A percentile compares a stretch with the other conserved stretches of the same genome.
Evolutionary conservation across 2,888 invertebrate genomes (phyloP).

Genomic region (Subacronicta megacephala): DNA sequence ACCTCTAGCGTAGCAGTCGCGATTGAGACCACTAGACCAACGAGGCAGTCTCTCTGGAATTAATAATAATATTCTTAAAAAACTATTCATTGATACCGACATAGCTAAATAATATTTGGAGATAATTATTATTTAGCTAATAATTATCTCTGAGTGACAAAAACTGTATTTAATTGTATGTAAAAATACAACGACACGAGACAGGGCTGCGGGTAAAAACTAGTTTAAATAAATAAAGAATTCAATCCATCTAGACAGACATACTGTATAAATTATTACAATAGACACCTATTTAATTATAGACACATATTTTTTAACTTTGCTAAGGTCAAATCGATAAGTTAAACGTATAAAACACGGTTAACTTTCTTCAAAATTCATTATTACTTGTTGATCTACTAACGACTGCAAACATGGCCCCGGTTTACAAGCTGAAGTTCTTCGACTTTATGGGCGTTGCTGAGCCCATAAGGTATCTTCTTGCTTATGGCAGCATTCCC

Average conservation of each 20-base stretch:
- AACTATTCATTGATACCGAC: too few relatives aligned
- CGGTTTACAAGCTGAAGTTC: constrained; percentile 63
- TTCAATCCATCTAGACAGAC: background rate
- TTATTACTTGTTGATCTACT: constrained; percentile 23
- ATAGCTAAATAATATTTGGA: too few relatives aligned
- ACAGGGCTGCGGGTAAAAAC: too few relatives aligned
- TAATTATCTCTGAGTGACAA: too few relatives aligned
- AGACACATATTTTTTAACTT: constrained; percentile 7
- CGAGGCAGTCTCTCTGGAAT: too few relatives aligned
- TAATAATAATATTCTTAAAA: too few relatives aligned
- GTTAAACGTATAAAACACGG: constrained; percentile 24
- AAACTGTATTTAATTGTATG: too few relatives aligned
- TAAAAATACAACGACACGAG: too few relatives aligned
- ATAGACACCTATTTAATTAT: constrained; percentile 1
- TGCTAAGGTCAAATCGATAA: constrained; percentile 38
- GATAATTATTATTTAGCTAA: too few relatives aligned
- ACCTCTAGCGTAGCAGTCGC: too few relatives aligned
- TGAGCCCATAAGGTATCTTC: constrained; percentile 65
- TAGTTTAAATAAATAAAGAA: too few relatives aligned
- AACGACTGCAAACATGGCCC: constrained; percentile 51
- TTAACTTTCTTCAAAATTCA: constrained; percentile 3
- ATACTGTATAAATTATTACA: background rate
- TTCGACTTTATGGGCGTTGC: constrained; percentile 66
- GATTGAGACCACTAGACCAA: too few relatives aligned
- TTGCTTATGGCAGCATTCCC: constrained; percentile 64